Conservation (phyloP, 2,888 invertebrate genomes). For the Drosophila merina region DNA sequence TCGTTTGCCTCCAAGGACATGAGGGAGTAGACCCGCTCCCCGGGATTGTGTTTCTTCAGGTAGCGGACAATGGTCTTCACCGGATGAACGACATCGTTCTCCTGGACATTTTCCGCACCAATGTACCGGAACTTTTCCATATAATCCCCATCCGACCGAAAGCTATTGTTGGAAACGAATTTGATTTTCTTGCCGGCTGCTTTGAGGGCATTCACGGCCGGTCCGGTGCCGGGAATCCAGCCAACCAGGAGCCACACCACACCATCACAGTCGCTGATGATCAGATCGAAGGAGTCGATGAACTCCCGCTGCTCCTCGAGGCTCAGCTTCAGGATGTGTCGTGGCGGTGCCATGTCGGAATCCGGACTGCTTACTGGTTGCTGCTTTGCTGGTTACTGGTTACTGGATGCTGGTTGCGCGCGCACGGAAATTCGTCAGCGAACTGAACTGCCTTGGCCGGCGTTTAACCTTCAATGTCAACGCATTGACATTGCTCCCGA, state of each 20-base stretch:
- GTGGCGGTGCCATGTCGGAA: constrained; percentile 40
- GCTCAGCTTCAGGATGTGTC: constrained; percentile 74
- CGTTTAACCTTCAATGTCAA: constrained; percentile 66
- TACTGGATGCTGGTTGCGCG: constrained; percentile 56
- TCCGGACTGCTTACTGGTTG: constrained; percentile 10
- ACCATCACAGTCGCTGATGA: constrained; percentile 87
- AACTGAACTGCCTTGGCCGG: constrained; percentile 37
- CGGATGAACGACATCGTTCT: constrained; percentile 84
- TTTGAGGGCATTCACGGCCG: constrained; percentile 81
- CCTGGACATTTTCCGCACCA: constrained; percentile 60
- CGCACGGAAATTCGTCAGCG: constrained; percentile 52
- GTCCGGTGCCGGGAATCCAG: constrained; percentile 82
- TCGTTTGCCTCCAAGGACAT: constrained; percentile 80
- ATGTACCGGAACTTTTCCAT: constrained; percentile 68
- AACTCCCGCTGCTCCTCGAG: constrained; percentile 78
- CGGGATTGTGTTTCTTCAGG: constrained; percentile 83
- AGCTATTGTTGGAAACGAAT: constrained; percentile 84
- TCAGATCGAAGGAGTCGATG: constrained; percentile 85
- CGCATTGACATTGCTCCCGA: constrained; percentile 48
- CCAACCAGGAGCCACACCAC: constrained; percentile 83
- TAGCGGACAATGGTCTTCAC: constrained; percentile 84
- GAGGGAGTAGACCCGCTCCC: constrained; percentile 83
- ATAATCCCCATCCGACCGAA: constrained; percentile 78
- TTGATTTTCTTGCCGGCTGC: constrained; percentile 82
- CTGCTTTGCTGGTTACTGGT: constrained; percentile 31